Evolutionary conservation across 1,140 invertebrate species (phyloP).

Genomic region (Apis dorsata): DNA sequence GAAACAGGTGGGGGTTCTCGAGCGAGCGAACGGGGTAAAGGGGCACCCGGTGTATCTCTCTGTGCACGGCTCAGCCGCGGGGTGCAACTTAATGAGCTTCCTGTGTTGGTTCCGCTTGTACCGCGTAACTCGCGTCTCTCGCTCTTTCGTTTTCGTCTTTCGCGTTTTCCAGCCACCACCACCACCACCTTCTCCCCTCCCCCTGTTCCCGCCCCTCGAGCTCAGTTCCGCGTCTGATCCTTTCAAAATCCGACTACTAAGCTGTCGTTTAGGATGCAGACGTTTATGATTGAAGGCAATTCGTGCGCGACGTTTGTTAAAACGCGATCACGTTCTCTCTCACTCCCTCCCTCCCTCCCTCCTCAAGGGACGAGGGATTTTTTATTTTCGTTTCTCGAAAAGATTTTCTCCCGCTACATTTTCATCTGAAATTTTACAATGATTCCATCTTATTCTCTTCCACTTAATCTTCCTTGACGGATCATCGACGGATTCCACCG

Average conservation of each 20-base stretch:
- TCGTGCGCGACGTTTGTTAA: neutral
- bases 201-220: no score
- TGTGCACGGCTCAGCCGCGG: conserved; percentile 58
- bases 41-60: conserved; percentile 57
- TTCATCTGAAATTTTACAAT: neutral
- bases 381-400: neutral
- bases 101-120: conserved; percentile 69
- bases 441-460: neutral
- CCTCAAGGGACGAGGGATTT: neutral
- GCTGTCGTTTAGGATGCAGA: conserved; percentile 2
- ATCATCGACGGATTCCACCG: conserved; percentile 13
- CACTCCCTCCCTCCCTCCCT: no score
- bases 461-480: neutral
- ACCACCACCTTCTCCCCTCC: no score
- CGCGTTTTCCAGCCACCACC: neutral
- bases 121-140: conserved; percentile 60
- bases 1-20: conserved; percentile 43
- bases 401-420: neutral
- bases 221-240: conserved; percentile 17
- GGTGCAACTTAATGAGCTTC: conserved; percentile 71
- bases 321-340: neutral
- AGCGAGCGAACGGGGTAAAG: conserved; percentile 30
- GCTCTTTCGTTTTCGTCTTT: conserved; percentile 26
- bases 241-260: conserved; percentile 17
- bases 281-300: conserved; percentile 2